Conservation (phyloP, 1,140 invertebrate genomes). For the Drosophila nigrodunni region DNA sequence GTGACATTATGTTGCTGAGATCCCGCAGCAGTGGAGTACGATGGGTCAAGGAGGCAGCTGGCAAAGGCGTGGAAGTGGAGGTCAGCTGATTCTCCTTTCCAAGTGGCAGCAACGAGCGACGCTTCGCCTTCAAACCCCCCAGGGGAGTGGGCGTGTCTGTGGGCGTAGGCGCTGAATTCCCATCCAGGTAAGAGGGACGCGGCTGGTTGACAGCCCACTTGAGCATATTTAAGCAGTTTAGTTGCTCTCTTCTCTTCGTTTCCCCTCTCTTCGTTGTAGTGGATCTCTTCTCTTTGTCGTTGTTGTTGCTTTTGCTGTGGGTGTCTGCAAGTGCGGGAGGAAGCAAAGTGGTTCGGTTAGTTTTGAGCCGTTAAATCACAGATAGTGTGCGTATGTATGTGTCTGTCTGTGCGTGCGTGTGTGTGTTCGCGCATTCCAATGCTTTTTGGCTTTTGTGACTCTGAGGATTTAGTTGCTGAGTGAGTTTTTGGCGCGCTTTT, state of each 20-base stretch:
- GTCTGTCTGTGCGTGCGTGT: slow-evolving; percentile 7
- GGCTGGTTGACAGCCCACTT: slow-evolving; percentile 83
- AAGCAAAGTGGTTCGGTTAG: slow-evolving; percentile 38
- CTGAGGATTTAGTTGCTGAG: slow-evolving; percentile 47
- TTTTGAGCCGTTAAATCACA: slow-evolving; percentile 21
- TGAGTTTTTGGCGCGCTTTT: slow-evolving; percentile 74
- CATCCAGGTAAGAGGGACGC: slow-evolving; percentile 66
- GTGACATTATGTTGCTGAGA: slow-evolving; percentile 70
- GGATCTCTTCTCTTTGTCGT: not conserved
- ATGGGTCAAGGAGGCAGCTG: slow-evolving; percentile 18
- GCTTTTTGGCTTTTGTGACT: slow-evolving; percentile 1
- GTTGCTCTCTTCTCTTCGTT: not conserved
- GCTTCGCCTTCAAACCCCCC: slow-evolving; percentile 39
- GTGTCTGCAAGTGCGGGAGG: slow-evolving; percentile 53
- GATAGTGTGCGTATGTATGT: slow-evolving; percentile 5
- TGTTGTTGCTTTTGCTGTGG: slow-evolving; percentile 31
- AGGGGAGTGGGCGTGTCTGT: not conserved
- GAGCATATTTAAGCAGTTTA: slow-evolving; percentile 62
- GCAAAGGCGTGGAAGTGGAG: slow-evolving; percentile 68
- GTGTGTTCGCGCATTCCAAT: slow-evolving; percentile 19
- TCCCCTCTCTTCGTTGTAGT: not conserved
- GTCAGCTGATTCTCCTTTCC: slow-evolving; percentile 80
- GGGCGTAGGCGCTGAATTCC: not conserved
- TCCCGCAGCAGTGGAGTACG: slow-evolving; percentile 62
- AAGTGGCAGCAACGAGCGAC: slow-evolving; percentile 41